Percentiles rank a stretch among this genome's conserved stretches.
These are phyloP conservation scores for Myotis planiceps DNA, from an alignment of 2,797 vertebrate genomes.

Conservation along the genomic window DNA sequence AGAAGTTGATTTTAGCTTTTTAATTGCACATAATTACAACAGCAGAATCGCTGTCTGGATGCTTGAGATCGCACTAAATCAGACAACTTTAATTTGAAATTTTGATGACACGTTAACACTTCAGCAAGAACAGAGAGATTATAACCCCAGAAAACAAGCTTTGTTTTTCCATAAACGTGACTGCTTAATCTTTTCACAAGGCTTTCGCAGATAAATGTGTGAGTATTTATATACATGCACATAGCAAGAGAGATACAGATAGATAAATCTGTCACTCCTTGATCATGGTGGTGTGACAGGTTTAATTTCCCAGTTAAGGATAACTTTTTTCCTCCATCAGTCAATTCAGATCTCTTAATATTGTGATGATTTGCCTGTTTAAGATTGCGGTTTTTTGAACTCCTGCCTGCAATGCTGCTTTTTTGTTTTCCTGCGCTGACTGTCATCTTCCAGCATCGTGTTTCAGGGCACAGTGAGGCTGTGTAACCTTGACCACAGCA, in stretches of 20 bases:
- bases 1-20: conserved; percentile 58
- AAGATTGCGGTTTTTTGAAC: background rate
- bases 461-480: background rate
- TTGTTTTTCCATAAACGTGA: conserved; percentile 55
- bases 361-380: background rate
- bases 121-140: conserved; percentile 66
- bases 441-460: background rate
- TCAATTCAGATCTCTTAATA: conserved; percentile 24
- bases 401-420: background rate
- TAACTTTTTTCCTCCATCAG: background rate
- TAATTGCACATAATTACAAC: conserved; percentile 56
- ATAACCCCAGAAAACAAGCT: conserved; percentile 71
- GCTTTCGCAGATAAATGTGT: conserved; percentile 14
- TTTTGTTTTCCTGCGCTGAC: background rate
- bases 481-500: background rate
- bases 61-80: conserved; percentile 69
- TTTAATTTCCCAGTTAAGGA: conserved; percentile 45
- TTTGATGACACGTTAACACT: conserved; percentile 68
- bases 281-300: conserved; percentile 49
- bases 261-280: conserved; percentile 57
- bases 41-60: conserved; percentile 36
- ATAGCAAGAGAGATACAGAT: conserved; percentile 8
- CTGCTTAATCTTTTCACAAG: conserved; percentile 57
- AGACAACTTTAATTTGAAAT: conserved; percentile 73
- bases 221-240: background rate